phyloP scores from a whole-genome alignment of 30 jellyfish, hydroid and myxozoan genomes.

The Turritopsis rubra region DNA sequence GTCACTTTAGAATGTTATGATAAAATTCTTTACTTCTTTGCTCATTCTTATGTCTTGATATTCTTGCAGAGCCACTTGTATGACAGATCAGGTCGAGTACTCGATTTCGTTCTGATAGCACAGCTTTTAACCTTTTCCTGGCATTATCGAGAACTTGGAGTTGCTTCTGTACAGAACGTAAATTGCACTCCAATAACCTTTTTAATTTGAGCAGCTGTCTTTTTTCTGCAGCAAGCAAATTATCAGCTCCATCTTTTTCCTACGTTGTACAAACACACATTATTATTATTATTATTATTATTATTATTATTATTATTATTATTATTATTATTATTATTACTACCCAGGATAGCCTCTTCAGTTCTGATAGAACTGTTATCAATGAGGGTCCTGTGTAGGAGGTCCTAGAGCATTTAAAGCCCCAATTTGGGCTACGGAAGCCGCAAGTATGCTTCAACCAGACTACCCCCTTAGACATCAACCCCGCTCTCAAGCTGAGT shows the following conservation, averaged over 20 bases:
- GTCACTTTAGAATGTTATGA: background rate
- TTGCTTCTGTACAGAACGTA: constrained; percentile 79
- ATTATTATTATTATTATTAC: no score
- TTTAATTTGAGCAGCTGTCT: constrained; percentile 57
- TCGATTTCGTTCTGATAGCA: constrained; percentile 66
- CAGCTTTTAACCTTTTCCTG: constrained; percentile 74
- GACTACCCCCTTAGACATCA: no score
- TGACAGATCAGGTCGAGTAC: constrained; percentile 75
- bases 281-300: no score
- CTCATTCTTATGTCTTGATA: background rate
- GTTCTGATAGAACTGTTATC: no score
- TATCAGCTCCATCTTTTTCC: constrained; percentile 87
- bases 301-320: no score
- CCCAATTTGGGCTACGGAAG: no score
- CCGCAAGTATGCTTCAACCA: no score
- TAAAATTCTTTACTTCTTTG: background rate
- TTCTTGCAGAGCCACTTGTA: constrained; percentile 18
- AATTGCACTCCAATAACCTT: constrained; percentile 62
- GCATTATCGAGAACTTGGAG: constrained; percentile 75
- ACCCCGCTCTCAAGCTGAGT: no score
- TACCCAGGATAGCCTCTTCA: no score
- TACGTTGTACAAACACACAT: no score
- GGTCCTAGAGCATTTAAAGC: no score
- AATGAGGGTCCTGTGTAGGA: no score
- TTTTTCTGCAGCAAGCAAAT: constrained; percentile 62